Conservation (phyloP, 1,140 invertebrate species). For the Geopemphigus sp. region DNA sequence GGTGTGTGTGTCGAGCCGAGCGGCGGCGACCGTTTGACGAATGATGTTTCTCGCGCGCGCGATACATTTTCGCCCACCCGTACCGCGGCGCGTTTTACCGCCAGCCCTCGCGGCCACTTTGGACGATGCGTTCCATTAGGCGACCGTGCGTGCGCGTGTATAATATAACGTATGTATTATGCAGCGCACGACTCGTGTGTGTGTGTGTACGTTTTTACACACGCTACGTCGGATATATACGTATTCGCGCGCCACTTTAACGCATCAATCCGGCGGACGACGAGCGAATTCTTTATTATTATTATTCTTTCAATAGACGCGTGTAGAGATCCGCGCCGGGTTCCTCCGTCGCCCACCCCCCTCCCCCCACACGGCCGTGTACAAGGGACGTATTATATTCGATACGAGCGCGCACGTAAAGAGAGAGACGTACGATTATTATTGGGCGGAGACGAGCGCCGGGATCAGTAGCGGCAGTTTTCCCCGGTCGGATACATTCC, state of each 20-base stretch:
- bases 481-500: too few relatives aligned
- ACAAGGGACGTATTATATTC: too few relatives aligned
- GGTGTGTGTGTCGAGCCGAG: too few relatives aligned
- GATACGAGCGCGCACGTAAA: too few relatives aligned
- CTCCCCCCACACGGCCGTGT: neutral
- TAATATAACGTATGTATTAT: conserved; percentile 34
- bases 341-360: too few relatives aligned
- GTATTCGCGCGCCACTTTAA: conserved; percentile 27
- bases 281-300: neutral
- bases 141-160: neutral
- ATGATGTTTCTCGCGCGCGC: conserved; percentile 37
- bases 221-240: neutral
- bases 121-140: conserved; percentile 33
- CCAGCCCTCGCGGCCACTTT: neutral
- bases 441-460: too few relatives aligned
- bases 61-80: neutral
- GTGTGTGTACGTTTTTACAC: neutral
- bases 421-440: too few relatives aligned
- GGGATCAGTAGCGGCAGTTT: too few relatives aligned
- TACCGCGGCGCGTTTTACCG: too few relatives aligned
- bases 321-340: too few relatives aligned
- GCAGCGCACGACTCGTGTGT: conserved; percentile 9
- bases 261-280: conserved; percentile 8
- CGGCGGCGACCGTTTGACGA: conserved; percentile 25
- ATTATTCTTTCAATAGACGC: neutral